Evolutionary conservation across 2,113 vertebrate species (phyloP).

Genomic region (Microtus richardsoni): DNA sequence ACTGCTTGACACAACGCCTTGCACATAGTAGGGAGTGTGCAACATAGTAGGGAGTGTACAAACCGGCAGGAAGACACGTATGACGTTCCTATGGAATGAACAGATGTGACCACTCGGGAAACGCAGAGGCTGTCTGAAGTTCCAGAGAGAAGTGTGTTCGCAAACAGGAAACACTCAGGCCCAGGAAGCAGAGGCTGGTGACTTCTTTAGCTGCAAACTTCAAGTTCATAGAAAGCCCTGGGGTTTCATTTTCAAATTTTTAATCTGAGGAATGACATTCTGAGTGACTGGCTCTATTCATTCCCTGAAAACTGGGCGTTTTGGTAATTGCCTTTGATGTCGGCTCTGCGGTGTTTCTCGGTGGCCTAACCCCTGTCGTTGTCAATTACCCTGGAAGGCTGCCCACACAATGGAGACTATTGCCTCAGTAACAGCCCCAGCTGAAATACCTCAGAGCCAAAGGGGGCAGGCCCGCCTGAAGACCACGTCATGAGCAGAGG

Average conservation of each 20-base stretch:
- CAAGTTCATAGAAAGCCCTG: constrained; percentile 52
- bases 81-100: background rate
- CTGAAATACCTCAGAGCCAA: background rate
- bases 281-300: constrained; percentile 56
- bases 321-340: constrained; percentile 65
- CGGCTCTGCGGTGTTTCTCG: constrained; percentile 49
- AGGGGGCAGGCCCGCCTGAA: background rate
- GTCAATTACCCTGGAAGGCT: constrained; percentile 64
- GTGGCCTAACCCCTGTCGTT: constrained; percentile 13
- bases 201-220: constrained; percentile 30
- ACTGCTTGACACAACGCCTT: background rate
- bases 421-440: constrained; percentile 58
- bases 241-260: constrained; percentile 50
- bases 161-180: constrained; percentile 61
- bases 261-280: constrained; percentile 52
- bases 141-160: constrained; percentile 38
- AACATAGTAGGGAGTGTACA: background rate
- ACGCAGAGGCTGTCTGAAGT: constrained; percentile 33
- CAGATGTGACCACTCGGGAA: constrained; percentile 61
- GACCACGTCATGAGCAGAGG: background rate
- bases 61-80: constrained; percentile 19
- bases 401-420: constrained; percentile 48
- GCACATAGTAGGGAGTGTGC: background rate
- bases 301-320: constrained; percentile 35
- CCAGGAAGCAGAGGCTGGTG: constrained; percentile 48